A percentile compares a stretch with the other conserved stretches of the same genome.
These are phyloP conservation scores for Bufo bufo DNA, from an alignment of 2,113 vertebrate species.

Conservation along the genomic window DNA sequence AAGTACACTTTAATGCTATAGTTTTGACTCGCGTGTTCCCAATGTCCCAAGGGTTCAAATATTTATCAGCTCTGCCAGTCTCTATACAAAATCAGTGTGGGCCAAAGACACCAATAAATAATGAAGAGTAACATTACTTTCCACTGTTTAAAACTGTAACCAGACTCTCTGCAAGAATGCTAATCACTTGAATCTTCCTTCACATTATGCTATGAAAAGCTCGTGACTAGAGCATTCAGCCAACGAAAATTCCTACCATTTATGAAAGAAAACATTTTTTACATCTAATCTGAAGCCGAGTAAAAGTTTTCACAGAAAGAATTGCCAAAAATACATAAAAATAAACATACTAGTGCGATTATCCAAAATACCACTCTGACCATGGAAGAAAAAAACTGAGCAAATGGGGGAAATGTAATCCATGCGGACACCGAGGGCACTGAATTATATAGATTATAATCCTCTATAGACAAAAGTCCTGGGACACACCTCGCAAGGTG, in stretches of 20 bases:
- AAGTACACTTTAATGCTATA: too few relatives aligned
- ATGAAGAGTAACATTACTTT: not conserved
- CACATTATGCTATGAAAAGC: not conserved
- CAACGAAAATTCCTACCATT: not conserved
- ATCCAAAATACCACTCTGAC: conserved; percentile 13
- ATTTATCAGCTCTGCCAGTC: not conserved
- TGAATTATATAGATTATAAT: too few relatives aligned
- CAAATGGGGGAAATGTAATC: not conserved
- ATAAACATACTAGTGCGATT: conserved; percentile 17
- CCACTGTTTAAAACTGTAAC: not conserved
- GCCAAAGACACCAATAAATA: not conserved
- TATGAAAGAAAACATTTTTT: not conserved
- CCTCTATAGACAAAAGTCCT: too few relatives aligned
- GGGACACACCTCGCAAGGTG: too few relatives aligned
- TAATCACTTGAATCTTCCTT: not conserved
- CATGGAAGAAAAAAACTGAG: not conserved
- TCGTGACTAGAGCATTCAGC: not conserved
- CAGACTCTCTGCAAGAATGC: not conserved
- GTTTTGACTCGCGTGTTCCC: too few relatives aligned
- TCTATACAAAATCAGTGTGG: not conserved
- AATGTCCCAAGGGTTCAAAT: not conserved
- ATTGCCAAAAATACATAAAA: conserved; percentile 32
- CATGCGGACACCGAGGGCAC: not conserved
- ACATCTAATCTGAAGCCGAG: conserved; percentile 14
- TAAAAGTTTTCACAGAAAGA: not conserved